Evolutionary conservation across 2,888 invertebrate species (phyloP).

Genomic region (Caenorhabditis sulstoni): DNA sequence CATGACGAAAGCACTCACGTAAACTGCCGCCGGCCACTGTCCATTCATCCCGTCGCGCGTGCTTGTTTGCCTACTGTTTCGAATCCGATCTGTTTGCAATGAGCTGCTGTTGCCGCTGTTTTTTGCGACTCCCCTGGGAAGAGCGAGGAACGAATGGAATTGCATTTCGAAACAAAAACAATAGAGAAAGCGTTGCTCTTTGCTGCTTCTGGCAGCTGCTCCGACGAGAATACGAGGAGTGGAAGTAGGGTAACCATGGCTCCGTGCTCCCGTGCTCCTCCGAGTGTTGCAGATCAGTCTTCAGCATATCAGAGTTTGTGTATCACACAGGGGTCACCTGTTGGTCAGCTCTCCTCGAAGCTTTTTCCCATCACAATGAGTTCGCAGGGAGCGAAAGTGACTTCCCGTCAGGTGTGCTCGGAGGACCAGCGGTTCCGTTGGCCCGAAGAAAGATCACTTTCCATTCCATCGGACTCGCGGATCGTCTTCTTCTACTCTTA

Average conservation of each 20-base stretch:
- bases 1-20: constrained; percentile 58
- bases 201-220: neutral
- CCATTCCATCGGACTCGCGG: too few relatives aligned
- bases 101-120: constrained; percentile 35
- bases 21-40: constrained; percentile 50
- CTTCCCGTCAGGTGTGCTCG: constrained; percentile 32
- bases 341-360: constrained; percentile 32
- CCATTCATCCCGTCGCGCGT: constrained; percentile 32
- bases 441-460: too few relatives aligned
- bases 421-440: neutral
- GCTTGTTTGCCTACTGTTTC: constrained; percentile 55
- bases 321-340: constrained; percentile 38
- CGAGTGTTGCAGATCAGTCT: constrained; percentile 6
- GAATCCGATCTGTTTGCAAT: constrained; percentile 47
- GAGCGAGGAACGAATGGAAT: constrained; percentile 1
- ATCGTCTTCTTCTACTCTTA: constrained; percentile 3
- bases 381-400: constrained; percentile 40
- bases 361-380: constrained; percentile 26
- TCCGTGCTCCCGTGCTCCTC: constrained; percentile 7
- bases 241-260: constrained; percentile 27
- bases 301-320: neutral
- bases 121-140: constrained; percentile 6
- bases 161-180: neutral
- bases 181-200: neutral
- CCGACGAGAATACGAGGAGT: constrained; percentile 6